A percentile compares a stretch with the other conserved stretches of the same genome.
phyloP scores from a whole-genome alignment of 2,797 vertebrate species.

The Botia almorhae region DNA sequence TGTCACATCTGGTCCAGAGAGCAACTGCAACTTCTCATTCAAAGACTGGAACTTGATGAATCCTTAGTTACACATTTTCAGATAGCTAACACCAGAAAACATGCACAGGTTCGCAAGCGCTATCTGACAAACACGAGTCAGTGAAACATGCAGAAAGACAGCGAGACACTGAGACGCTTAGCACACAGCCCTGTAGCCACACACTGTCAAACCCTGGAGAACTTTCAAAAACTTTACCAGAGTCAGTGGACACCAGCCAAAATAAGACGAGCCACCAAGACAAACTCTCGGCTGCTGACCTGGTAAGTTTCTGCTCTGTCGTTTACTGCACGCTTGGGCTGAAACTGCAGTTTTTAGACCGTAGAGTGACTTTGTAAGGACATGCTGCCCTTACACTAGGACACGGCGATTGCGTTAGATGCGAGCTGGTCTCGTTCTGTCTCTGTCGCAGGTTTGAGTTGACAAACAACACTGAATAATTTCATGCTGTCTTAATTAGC shows the following conservation, averaged over 20 bases:
- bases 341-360: conserved; percentile 14
- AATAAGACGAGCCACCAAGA: not conserved
- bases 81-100: conserved; percentile 59
- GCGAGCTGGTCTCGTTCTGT: conserved; percentile 40
- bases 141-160: not conserved
- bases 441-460: conserved; percentile 5
- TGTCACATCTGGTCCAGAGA: conserved; percentile 15
- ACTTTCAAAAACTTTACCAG: not conserved
- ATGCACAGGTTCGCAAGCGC: not conserved
- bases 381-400: conserved; percentile 20
- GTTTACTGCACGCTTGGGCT: conserved; percentile 7
- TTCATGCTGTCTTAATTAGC: conserved; percentile 33
- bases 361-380: not conserved
- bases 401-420: conserved; percentile 3
- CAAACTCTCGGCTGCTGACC: not conserved
- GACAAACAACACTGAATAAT: conserved; percentile 41
- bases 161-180: not conserved
- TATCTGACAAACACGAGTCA: conserved; percentile 52
- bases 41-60: conserved; percentile 62
- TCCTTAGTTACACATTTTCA: conserved; percentile 50
- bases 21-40: conserved; percentile 66
- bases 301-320: conserved; percentile 50
- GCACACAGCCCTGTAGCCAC: not conserved
- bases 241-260: not conserved
- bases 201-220: conserved; percentile 4